A percentile compares a stretch with the other conserved stretches of the same genome.
Evolutionary conservation across 1,140 invertebrate genomes (phyloP).

Genomic region (Globodera ellingtonae): DNA sequence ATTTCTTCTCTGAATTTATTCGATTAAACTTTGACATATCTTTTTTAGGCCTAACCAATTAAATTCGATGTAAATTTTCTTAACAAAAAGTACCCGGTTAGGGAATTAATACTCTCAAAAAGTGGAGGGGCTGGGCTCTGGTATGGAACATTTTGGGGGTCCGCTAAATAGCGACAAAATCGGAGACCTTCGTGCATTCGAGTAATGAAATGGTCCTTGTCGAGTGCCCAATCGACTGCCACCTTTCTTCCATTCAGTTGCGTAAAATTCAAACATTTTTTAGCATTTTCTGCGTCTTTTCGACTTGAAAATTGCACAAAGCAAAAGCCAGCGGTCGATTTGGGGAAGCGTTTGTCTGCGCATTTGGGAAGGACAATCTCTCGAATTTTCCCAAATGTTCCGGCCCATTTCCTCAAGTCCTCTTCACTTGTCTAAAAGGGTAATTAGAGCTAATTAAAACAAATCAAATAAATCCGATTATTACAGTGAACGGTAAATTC

Average conservation of each 20-base stretch:
- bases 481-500: slow-evolving; percentile 53
- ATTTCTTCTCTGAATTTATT: not conserved
- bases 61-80: slow-evolving; percentile 12
- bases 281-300: slow-evolving; percentile 40
- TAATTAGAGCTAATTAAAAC: not conserved
- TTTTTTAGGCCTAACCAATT: slow-evolving; percentile 6
- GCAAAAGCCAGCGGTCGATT: slow-evolving; percentile 57
- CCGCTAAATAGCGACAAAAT: too few relatives aligned
- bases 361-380: slow-evolving; percentile 50
- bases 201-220: slow-evolving; percentile 48
- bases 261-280: slow-evolving; percentile 44
- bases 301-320: slow-evolving; percentile 47
- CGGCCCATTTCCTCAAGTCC: slow-evolving; percentile 37
- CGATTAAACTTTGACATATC: not conserved
- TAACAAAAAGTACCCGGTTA: slow-evolving; percentile 12
- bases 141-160: too few relatives aligned
- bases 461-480: slow-evolving; percentile 23
- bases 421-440: slow-evolving; percentile 53
- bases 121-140: too few relatives aligned
- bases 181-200: slow-evolving; percentile 25
- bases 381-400: slow-evolving; percentile 35
- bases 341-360: slow-evolving; percentile 47
- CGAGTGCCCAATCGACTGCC: slow-evolving; percentile 51
- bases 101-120: too few relatives aligned
- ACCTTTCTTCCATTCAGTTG: slow-evolving; percentile 55